phyloP scores from a whole-genome alignment of 2,888 invertebrate genomes.

The Agonopterix heracliana region DNA sequence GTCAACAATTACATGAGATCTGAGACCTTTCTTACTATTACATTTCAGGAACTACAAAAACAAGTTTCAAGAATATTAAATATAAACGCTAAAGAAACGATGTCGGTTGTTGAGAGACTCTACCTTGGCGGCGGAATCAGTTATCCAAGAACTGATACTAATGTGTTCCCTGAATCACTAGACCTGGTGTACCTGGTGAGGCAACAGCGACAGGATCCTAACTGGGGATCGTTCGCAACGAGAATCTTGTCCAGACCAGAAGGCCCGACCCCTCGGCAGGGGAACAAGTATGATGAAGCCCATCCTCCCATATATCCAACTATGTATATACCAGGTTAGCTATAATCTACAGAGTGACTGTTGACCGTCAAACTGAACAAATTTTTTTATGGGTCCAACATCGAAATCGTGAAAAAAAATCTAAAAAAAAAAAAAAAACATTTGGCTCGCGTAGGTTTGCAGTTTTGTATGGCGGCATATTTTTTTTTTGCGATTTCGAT shows the following conservation, averaged over 20 bases:
- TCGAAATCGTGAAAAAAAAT: too few species aligned
- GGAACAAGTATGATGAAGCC: constrained; percentile 97
- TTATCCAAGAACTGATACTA: constrained; percentile 99
- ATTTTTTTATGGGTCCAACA: too few species aligned
- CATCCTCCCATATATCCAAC: constrained; percentile 99
- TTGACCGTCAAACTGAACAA: neutral
- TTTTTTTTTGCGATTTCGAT: too few species aligned
- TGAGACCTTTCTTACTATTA: too few species aligned
- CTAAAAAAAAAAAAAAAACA: too few species aligned
- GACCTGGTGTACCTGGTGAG: constrained; percentile 85
- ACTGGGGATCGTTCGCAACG: constrained; percentile 94
- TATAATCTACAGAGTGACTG: constrained; percentile 8
- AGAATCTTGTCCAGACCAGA: constrained; percentile 82
- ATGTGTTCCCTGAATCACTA: constrained; percentile 95
- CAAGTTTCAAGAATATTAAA: constrained; percentile 92
- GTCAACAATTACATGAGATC: too few species aligned
- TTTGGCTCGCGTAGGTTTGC: too few species aligned
- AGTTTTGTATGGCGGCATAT: too few species aligned
- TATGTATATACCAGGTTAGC: constrained; percentile 84
- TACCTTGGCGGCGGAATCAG: constrained; percentile 97
- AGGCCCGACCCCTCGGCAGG: constrained; percentile 92
- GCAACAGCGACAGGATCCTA: constrained; percentile 81
- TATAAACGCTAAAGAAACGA: constrained; percentile 95
- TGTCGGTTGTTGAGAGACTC: constrained; percentile 96
- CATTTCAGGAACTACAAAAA: constrained; percentile 93